These are phyloP conservation scores for Porites rus DNA, from an alignment of 92 coral and sea anemone species.

Conservation along the genomic window DNA sequence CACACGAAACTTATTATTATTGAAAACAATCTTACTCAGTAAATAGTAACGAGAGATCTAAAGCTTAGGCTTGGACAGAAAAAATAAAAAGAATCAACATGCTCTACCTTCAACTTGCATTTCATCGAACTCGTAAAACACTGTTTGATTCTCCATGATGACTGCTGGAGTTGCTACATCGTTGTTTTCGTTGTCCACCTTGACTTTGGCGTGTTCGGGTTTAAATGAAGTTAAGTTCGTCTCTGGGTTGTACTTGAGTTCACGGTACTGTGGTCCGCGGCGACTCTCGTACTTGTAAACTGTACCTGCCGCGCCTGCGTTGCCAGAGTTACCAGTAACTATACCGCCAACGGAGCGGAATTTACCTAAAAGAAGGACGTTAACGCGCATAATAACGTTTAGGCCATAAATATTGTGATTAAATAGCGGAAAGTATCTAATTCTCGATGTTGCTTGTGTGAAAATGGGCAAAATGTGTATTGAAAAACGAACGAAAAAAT, in stretches of 20 bases:
- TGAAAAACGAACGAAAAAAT: too few species aligned
- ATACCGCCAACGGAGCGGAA: conserved; percentile 89
- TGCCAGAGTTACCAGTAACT: conserved; percentile 23
- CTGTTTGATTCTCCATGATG: conserved; percentile 90
- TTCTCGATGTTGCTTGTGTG: too few species aligned
- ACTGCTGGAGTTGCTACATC: conserved; percentile 82
- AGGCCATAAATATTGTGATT: too few species aligned
- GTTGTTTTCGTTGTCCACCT: conserved; percentile 88
- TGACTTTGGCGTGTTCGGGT: conserved; percentile 94
- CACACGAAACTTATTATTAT: too few species aligned
- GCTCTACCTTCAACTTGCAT: conserved; percentile 74
- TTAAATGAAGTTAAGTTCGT: conserved; percentile 88
- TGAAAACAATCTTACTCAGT: too few species aligned
- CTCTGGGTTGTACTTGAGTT: conserved; percentile 82
- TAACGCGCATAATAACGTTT: not conserved
- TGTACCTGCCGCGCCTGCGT: conserved; percentile 96
- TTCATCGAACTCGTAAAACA: conserved; percentile 94
- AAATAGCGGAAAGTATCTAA: too few species aligned
- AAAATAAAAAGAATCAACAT: not conserved
- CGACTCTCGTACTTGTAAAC: conserved; percentile 98
- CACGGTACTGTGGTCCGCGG: conserved; percentile 99
- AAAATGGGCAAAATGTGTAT: too few species aligned
- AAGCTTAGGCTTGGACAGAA: too few species aligned
- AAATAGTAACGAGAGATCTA: too few species aligned
- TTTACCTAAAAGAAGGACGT: conserved; percentile 54